phyloP scores from a whole-genome alignment of 2,797 vertebrate species.

The Danionella dracula region DNA sequence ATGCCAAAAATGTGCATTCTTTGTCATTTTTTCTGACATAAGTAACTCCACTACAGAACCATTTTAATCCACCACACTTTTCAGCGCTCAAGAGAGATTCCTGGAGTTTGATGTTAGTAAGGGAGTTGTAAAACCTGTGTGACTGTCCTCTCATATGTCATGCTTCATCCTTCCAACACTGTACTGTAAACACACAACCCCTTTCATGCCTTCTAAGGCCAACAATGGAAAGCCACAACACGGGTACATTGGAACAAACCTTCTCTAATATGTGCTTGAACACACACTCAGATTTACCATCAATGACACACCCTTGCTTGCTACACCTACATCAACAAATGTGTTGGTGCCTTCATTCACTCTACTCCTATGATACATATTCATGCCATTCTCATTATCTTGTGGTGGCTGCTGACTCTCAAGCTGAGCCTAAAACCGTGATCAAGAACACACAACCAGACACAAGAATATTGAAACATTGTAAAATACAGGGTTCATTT shows the following conservation, averaged over 20 bases:
- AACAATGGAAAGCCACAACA: slow-evolving; percentile 8
- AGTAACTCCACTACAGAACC: too few relatives aligned
- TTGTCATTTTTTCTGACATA: too few relatives aligned
- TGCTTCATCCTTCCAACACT: slow-evolving; percentile 6
- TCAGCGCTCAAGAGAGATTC: background rate
- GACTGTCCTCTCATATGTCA: slow-evolving; percentile 29
- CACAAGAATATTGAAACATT: too few relatives aligned
- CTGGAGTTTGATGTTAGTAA: slow-evolving; percentile 16
- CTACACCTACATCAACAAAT: slow-evolving; percentile 1
- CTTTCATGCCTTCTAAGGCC: background rate
- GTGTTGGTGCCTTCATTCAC: background rate
- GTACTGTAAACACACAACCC: background rate
- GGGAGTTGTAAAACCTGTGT: slow-evolving; percentile 38
- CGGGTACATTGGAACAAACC: slow-evolving; percentile 29
- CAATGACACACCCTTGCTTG: slow-evolving; percentile 29
- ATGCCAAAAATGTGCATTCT: too few relatives aligned
- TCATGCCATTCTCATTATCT: background rate
- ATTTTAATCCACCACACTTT: too few relatives aligned
- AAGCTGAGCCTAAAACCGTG: too few relatives aligned
- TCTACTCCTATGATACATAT: slow-evolving; percentile 11
- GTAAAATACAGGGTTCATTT: too few relatives aligned
- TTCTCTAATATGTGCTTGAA: background rate
- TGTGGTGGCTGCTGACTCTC: too few relatives aligned
- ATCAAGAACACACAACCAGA: background rate
- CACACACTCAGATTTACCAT: background rate